Evolutionary conservation across 2,797 vertebrate species (phyloP).

Genomic region (Hyperoplus immaculatus): DNA sequence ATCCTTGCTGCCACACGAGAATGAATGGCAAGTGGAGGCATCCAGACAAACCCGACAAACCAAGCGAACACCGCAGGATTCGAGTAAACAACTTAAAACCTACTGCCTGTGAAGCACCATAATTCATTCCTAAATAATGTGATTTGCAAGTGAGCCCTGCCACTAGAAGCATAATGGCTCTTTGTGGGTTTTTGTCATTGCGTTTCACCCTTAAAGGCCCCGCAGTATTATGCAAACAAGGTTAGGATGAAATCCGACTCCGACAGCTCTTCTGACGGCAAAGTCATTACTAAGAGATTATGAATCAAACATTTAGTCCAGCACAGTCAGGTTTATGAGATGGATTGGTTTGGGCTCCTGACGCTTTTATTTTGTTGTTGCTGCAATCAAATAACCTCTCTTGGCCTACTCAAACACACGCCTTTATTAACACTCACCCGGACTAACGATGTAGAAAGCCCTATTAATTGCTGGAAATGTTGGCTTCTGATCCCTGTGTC

Average conservation of each 20-base stretch:
- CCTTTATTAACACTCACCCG: constrained; percentile 64
- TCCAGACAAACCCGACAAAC: constrained; percentile 11
- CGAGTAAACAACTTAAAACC: constrained; percentile 19
- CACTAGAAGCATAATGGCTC: constrained; percentile 64
- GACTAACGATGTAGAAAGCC: constrained; percentile 68
- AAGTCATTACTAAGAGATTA: constrained; percentile 72
- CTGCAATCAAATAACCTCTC: constrained; percentile 76
- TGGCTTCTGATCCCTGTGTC: constrained; percentile 29
- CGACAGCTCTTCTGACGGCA: constrained; percentile 73
- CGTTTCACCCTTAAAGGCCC: constrained; percentile 66
- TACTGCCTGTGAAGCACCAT: constrained; percentile 12
- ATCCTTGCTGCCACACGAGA: not conserved
- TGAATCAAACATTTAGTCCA: constrained; percentile 73
- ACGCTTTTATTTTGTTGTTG: constrained; percentile 46
- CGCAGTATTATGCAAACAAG: constrained; percentile 69
- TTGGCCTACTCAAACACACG: constrained; percentile 50
- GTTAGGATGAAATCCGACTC: constrained; percentile 74
- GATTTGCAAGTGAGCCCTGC: constrained; percentile 78
- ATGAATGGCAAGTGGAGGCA: constrained; percentile 14
- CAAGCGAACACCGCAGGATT: constrained; percentile 16
- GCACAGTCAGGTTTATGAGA: constrained; percentile 64
- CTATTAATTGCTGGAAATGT: constrained; percentile 70
- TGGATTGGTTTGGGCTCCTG: constrained; percentile 54
- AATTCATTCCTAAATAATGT: constrained; percentile 66
- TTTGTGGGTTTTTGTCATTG: constrained; percentile 73